Evolutionary conservation across 2,113 vertebrate genomes (phyloP).

Genomic region (Sinocyclocheilus rhinocerous): DNA sequence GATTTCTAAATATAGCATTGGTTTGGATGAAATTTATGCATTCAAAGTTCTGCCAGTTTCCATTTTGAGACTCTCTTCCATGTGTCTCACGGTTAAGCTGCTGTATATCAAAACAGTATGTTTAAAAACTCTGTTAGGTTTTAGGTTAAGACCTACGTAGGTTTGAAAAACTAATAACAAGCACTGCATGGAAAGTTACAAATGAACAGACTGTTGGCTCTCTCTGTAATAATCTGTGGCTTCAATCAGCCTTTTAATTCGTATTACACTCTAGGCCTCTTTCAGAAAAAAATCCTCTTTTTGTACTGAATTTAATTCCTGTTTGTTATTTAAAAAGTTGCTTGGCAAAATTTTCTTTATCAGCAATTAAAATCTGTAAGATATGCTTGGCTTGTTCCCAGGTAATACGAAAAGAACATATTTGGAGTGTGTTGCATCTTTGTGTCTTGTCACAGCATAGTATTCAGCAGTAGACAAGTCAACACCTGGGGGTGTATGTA

Average conservation of each 20-base stretch:
- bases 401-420: background rate
- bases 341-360: background rate
- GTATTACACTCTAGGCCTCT: background rate
- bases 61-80: conserved; percentile 29
- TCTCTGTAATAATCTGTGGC: background rate
- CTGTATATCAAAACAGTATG: background rate
- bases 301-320: background rate
- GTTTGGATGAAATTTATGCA: conserved; percentile 40
- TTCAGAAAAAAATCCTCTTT: background rate
- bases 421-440: background rate
- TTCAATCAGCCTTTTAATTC: background rate
- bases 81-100: background rate
- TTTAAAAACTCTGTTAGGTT: background rate
- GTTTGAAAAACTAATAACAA: background rate
- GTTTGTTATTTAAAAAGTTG: background rate
- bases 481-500: background rate
- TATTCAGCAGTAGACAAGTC: background rate
- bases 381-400: background rate
- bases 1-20: conserved; percentile 36
- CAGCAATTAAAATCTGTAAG: background rate
- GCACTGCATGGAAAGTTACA: background rate
- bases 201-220: background rate
- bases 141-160: background rate
- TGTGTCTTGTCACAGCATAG: background rate
- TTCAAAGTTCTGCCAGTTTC: conserved; percentile 39